Evolutionary conservation across 2,113 vertebrate species (phyloP), one percentile per base, ranked within the genome.

Genomic region (Dasyornis broadbenti): DNA sequence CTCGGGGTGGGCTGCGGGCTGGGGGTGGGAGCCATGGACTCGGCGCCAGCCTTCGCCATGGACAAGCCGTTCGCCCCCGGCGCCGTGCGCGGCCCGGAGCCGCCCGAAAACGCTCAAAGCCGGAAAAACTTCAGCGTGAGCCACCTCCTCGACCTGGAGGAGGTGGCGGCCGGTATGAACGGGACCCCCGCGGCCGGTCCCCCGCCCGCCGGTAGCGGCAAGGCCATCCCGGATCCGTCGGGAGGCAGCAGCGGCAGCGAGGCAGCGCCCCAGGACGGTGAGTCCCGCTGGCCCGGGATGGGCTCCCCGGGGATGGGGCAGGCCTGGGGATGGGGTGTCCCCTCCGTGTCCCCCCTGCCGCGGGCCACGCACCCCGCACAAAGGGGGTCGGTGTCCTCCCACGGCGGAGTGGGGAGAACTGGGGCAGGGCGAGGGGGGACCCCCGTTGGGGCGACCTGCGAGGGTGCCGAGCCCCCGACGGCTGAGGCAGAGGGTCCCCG

Each of bases 51-150:
- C 96, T 98, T 97, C 94, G 90, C 94, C 80, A 96, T 97, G 96
- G 98, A 98, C 76, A 98, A 97, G 92, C 92, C 96, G 59, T 97
- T 97, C 93, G 93, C 95, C 82, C 96, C 96, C 77, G 82, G 95
- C 91, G 60, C 92, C 69, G 95, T 90, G 69, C 95, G 97, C 26
- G 96, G 96, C 47, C 88, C 97, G 92, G 98, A 98, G 86, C 96
- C 97, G 8, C 94, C 97, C 44, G 98, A 98, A 87, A 97, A 97
- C 66, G 97, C 96, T 54, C 98, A 98, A 81, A 97, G 96, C 93
- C 97, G 98, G 95, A 98, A 98, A 93, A 98, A 98, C 97, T 98
- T 98, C 97, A 97, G 97, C 91, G 98, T 98, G 59, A 98, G 98
- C 94, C 98, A 98, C 94, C 98, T 98, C 92, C 94, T 98, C 92